Evolutionary conservation across 2,888 invertebrate genomes (phyloP).

Genomic region (Scaptomyza parva): DNA sequence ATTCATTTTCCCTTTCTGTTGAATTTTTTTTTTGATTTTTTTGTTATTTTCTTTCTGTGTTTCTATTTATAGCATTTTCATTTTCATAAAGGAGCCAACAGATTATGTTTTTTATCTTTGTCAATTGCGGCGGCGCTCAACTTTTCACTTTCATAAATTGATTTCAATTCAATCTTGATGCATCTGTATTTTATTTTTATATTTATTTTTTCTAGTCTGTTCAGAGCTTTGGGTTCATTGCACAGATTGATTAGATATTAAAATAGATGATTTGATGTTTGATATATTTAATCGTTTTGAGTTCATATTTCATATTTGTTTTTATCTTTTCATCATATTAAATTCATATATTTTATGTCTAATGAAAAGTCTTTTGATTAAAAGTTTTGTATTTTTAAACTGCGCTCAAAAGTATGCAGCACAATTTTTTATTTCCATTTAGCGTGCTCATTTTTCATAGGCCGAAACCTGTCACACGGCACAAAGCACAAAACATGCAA

Average conservation of each 20-base stretch:
- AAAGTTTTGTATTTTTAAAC: background rate
- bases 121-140: background rate
- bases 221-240: background rate
- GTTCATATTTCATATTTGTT: background rate
- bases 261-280: constrained; percentile 6
- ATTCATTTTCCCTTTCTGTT: constrained; percentile 31
- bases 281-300: background rate
- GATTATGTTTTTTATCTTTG: constrained; percentile 4
- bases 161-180: background rate
- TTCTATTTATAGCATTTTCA: constrained; percentile 9
- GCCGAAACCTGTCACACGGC: constrained; percentile 1
- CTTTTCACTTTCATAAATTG: constrained; percentile 12
- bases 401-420: background rate
- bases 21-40: too few relatives aligned
- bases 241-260: background rate
- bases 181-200: background rate
- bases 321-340: background rate
- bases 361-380: background rate
- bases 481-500: background rate
- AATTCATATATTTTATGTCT: background rate
- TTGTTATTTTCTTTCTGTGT: background rate
- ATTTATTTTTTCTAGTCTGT: too few relatives aligned
- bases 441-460: constrained; percentile 39
- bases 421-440: constrained; percentile 3
- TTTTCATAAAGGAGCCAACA: constrained; percentile 1